Evolutionary conservation across 1,140 invertebrate species (phyloP).

Genomic region (Hypsibius dujardini): DNA sequence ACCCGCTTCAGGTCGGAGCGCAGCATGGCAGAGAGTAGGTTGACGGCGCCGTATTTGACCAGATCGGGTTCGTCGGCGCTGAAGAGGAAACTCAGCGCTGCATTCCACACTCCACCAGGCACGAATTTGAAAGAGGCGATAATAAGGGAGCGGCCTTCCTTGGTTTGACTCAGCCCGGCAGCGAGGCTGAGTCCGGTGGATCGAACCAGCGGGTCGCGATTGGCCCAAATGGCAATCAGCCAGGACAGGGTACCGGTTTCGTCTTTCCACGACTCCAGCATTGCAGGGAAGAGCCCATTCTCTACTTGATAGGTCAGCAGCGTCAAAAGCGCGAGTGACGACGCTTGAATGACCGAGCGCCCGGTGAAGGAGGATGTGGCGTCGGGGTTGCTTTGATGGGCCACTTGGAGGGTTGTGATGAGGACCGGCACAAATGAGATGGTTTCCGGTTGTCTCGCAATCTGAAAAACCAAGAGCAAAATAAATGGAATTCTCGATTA

Average conservation of each 20-base stretch:
- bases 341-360: neutral
- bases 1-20: neutral
- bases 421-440: neutral
- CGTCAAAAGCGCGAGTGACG: neutral
- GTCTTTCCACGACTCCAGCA: slow-evolving; percentile 4
- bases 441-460: neutral
- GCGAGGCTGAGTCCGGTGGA: neutral
- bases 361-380: neutral
- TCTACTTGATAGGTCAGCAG: neutral
- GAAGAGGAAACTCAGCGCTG: slow-evolving; percentile 4
- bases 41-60: neutral
- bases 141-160: neutral
- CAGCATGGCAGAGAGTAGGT: neutral
- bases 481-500: too few relatives aligned
- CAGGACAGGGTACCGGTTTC: neutral
- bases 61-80: neutral
- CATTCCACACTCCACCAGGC: neutral
- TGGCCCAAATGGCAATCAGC: neutral
- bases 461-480: neutral
- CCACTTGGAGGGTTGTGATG: neutral
- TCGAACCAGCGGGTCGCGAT: neutral
- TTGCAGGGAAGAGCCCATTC: neutral
- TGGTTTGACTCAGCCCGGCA: neutral
- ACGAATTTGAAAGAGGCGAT: neutral
- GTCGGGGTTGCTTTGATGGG: neutral